Conservation (phyloP, 2,888 invertebrate species). For the Bellardia bayeri region DNA sequence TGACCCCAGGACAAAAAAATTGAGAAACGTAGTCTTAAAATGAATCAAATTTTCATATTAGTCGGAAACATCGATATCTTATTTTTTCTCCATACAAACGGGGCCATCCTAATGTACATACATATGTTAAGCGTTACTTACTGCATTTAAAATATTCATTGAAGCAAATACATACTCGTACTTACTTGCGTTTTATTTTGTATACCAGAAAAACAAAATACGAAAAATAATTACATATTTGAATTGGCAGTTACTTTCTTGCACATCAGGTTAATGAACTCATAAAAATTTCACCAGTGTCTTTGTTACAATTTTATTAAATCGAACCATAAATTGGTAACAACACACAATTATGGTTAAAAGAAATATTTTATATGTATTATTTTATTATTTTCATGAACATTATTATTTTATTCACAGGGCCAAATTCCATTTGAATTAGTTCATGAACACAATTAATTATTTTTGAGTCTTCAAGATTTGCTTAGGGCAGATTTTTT, state of each 20-base stretch:
- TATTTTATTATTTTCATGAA: slow-evolving; percentile 20
- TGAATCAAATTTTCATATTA: too few relatives aligned
- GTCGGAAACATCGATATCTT: too few relatives aligned
- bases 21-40: too few relatives aligned
- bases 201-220: neutral
- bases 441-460: slow-evolving; percentile 31
- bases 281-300: slow-evolving; percentile 45
- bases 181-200: neutral
- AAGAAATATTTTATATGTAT: neutral
- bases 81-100: too few relatives aligned
- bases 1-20: too few relatives aligned
- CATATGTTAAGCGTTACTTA: neutral
- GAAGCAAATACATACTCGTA: slow-evolving; percentile 12
- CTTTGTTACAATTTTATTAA: slow-evolving; percentile 11
- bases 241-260: slow-evolving; percentile 27
- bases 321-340: slow-evolving; percentile 10
- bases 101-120: too few relatives aligned
- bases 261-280: slow-evolving; percentile 50
- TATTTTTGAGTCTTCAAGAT: neutral
- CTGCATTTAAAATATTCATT: slow-evolving; percentile 35
- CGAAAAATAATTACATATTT: slow-evolving; percentile 1
- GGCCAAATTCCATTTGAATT: slow-evolving; percentile 14
- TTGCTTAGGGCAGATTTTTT: neutral
- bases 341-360: neutral
- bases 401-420: slow-evolving; percentile 12